Base-by-base conservation (phyloP, 2,113 vertebrate genomes). In the Nothocercus nigrocapillus region DNA sequence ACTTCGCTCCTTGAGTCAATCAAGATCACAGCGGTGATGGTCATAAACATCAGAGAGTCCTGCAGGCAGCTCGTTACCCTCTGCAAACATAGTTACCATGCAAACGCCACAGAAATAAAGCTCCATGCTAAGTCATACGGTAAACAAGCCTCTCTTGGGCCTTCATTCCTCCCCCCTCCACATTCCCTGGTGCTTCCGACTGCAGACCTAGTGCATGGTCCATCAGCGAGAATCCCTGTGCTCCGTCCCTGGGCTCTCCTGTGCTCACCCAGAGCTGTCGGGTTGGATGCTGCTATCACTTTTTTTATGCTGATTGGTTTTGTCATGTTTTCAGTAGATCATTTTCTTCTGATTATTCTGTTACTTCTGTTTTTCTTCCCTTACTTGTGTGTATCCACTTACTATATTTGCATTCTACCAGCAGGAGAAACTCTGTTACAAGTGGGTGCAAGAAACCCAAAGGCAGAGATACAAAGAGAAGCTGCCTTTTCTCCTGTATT, bases 1-100 rank as follows among this genome's bases (percentile, higher is more conserved):
- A 53, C 73, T 90, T 73, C 81, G 66, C 89, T 94, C 88, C 73
- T 69, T 0, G 0, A 94, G 94, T 84, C 94, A 64, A 58, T 95
- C 77, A 82, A 73, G 84, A 82, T 78, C 96, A 89, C 94, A 96
- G 93, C 93, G 72, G 94, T 27, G 93, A 87, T 11, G 77, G 74
- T 61, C 86, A 73, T 96, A 96, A 97, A 96, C 95, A 96, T 97
- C 96, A 97, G 93, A 96, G 96, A 87, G 79, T 69, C 96, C 94
- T 82, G 94, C 91, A 73, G 91, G 93, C 95, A 87, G 91, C 86
- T 96, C 10, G 0, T 95, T 80, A 90, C 93, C 83, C 66, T 95
- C 91, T 87, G 85, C 93, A 96, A 96, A 96, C 93, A 96, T 75
- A 61, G 68, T 96, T 87, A 77, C 80, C 77, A 76, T 73, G 75